Conservation (phyloP, 2,888 invertebrate genomes). For the Saturnia japonica region DNA sequence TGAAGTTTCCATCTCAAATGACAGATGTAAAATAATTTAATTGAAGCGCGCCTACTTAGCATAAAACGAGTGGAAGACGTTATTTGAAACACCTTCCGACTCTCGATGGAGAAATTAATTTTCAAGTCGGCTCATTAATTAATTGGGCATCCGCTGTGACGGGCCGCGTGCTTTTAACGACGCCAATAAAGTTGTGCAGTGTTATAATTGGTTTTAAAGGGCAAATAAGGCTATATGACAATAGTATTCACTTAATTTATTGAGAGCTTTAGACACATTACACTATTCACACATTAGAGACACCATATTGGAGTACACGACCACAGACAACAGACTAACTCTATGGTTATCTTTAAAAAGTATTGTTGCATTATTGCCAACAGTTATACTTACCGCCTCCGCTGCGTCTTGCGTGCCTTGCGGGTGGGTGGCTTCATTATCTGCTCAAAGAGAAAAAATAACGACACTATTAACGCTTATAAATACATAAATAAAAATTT, state of each 20-base stretch:
- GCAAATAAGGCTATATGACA: too few species aligned
- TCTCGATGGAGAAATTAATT: constrained; percentile 66
- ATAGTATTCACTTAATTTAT: too few species aligned
- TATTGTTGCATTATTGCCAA: too few species aligned
- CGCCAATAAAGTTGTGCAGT: constrained; percentile 59
- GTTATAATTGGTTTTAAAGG: too few species aligned
- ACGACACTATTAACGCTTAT: constrained; percentile 36
- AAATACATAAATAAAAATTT: constrained; percentile 30
- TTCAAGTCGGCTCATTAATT: constrained; percentile 73
- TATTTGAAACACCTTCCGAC: constrained; percentile 56
- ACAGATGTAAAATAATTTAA: constrained; percentile 20
- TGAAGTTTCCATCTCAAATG: constrained; percentile 4
- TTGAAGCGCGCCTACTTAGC: constrained; percentile 41
- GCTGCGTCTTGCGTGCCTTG: too few species aligned
- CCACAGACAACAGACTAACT: too few species aligned
- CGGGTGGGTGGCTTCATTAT: constrained; percentile 58
- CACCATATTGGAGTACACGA: too few species aligned
- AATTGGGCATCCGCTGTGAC: constrained; percentile 65
- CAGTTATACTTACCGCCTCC: too few species aligned
- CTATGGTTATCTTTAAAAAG: too few species aligned
- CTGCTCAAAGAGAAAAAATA: constrained; percentile 33
- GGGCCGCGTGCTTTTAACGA: constrained; percentile 71
- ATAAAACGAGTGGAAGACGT: constrained; percentile 51
- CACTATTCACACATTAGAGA: too few species aligned
- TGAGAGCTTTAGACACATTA: too few species aligned